A percentile compares a stretch with the other conserved stretches of the same genome.
Conservation (phyloP, 2,888 invertebrate genomes). For the Busseola fusca region DNA sequence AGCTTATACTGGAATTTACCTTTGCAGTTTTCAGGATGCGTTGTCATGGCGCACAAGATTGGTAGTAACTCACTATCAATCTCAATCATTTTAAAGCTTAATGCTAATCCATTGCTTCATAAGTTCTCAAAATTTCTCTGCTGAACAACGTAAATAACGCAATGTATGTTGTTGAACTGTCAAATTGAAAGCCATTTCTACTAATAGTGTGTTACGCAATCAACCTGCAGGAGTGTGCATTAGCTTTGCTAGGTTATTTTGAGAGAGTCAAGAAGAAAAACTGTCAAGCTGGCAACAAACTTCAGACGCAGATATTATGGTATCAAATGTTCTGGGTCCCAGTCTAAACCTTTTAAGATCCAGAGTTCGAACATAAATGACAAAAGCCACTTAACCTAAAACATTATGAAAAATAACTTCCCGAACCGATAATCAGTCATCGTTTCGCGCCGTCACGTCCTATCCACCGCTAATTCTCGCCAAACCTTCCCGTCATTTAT, state of each 20-base stretch:
- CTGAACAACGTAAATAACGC: background rate
- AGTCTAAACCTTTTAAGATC: constrained; percentile 12
- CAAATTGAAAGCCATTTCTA: background rate
- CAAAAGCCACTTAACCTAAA: constrained; percentile 27
- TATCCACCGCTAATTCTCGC: constrained; percentile 62
- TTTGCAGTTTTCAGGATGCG: background rate
- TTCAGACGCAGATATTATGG: background rate
- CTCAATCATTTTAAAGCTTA: too few relatives aligned
- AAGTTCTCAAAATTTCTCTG: background rate
- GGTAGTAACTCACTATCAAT: too few relatives aligned
- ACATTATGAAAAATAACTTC: constrained; percentile 37
- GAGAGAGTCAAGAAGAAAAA: background rate
- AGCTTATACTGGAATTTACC: background rate
- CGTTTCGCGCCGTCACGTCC: constrained; percentile 50
- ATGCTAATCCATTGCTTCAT: background rate
- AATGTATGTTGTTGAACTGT: background rate
- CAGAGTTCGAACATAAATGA: constrained; percentile 3
- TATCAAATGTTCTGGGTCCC: background rate
- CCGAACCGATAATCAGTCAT: constrained; percentile 51
- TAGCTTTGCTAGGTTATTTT: background rate
- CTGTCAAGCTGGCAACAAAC: background rate
- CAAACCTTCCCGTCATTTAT: constrained; percentile 67
- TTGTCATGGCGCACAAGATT: background rate
- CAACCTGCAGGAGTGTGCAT: background rate
- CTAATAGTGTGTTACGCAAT: background rate